Base-by-base conservation (phyloP, 2,113 vertebrate genomes). In the Pteronura brasiliensis region DNA sequence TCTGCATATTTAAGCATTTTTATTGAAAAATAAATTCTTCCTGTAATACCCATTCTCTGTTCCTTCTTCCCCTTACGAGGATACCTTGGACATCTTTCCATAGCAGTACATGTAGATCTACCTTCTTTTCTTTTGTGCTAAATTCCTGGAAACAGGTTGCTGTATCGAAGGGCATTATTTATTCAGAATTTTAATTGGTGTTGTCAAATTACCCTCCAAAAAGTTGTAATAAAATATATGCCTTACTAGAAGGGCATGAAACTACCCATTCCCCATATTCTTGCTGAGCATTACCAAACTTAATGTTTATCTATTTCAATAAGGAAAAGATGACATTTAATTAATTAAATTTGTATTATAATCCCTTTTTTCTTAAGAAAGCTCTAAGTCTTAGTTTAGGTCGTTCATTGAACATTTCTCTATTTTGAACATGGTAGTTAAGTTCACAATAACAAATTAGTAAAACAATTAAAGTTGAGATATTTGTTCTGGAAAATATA, bases 331-430 rank as follows among this genome's bases (percentile, higher is more conserved):
- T 23, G 10, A 1, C 88, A 47, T 52, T 72, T 93, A 69, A n/a
- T 71, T 72, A 42, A 88, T 95, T 91, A 94, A 81, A 82, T 96
- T 93, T 90, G 9, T 23, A 74, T 63, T 36, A 29, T 55, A 94
- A 67, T 7, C 94, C 55, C 9, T 82, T 86, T 69, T 91, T 79
- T 74, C 47, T 91, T 85, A 96, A 86, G 74, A 76, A 27, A 57
- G 31, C 34, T 23, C 18, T 61, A 83, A 84, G 20, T 63, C 18
- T 63, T 96, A n/a, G 11, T 94, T 89, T 55, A 92, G 52, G 52
- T 15, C 23, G 13, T 83, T 89, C 23, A 31, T 36, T 11, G 39
- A 81, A 39, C 36, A 77, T 85, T 84, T 94, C 13, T 96, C 31
- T 92, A 7, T 77, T 69, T 76, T 55, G 34, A 93, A 82, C 36